phyloP scores from a whole-genome alignment of 30 jellyfish, hydroid and myxozoan genomes.

The Turritopsis dohrnii region DNA sequence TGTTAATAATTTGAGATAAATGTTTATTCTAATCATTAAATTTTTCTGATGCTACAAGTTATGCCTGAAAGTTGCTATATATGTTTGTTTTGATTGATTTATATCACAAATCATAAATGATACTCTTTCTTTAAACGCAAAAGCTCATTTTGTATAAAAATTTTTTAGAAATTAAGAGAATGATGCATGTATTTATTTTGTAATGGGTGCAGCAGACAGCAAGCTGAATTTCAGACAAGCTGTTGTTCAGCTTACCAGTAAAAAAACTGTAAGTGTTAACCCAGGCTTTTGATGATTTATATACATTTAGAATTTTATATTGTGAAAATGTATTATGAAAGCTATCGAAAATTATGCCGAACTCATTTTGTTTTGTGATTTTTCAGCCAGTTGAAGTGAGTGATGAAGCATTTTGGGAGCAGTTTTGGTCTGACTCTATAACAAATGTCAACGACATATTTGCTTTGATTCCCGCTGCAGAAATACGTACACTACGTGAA shows the following conservation, averaged over 20 bases:
- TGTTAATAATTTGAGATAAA: no score
- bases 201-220: conserved; percentile 97
- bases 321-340: no score
- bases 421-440: conserved; percentile 93
- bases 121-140: no score
- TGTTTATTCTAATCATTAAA: no score
- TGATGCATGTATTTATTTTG: no score
- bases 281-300: background rate
- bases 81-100: no score
- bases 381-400: conserved; percentile 88
- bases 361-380: background rate
- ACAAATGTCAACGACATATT: conserved; percentile 92
- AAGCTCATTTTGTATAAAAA: no score
- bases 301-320: background rate
- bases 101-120: no score
- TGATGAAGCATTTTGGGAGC: conserved; percentile 99
- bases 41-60: no score
- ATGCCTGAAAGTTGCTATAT: no score
- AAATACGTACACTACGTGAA: conserved; percentile 89
- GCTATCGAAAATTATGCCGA: no score
- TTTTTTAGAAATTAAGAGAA: background rate
- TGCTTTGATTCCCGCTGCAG: conserved; percentile 98
- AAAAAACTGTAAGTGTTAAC: conserved; percentile 72
- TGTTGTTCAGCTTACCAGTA: conserved; percentile 96
- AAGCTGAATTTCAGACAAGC: conserved; percentile 95